Evolutionary conservation across 2,113 vertebrate genomes (phyloP), one percentile per base, ranked within the genome.

Genomic region (Takifugu flavidus): DNA sequence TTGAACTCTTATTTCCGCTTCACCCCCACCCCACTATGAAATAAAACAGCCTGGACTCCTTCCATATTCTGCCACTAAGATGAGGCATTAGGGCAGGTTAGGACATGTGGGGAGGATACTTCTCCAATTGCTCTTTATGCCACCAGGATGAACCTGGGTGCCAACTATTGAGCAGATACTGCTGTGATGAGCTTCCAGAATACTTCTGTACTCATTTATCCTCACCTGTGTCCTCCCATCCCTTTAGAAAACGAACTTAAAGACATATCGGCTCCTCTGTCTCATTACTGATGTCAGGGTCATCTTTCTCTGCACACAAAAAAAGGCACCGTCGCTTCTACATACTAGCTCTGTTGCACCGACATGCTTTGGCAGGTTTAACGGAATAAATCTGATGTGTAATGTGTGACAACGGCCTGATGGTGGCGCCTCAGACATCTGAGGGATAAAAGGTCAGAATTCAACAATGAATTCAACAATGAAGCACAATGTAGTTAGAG

Each of bases 1-100:
- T 44, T 31, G 27, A 45, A 49, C 50, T 75, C 31, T 12, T 42
- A 25, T 72, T 74, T 63, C 13, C 12, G 25, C 42, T 51, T 14
- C 1, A 59, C 14, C 52, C 14, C 20, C 20, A 20, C 20, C 14
- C 28, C 3, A 0, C 26, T 43, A 29, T 39, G 15, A 29, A 56
- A 50, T 34, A 31, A 52, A 49, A 14, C 20, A 0, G 27, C 56
- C 14, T 2, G 13, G 4, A 4, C 42, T 20, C 25, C 46, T 14
- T 42, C 29, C 4, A 4, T 54, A 54, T 63, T 34, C 28, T 46
- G 8, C 15, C 25, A 14, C 3, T 11, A 15, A 20, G n/a, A 10
- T 8, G 7, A 50, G 15, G 20, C 49, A 14, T 31, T 25, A 50
- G 7, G 51, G 11, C 34, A 39, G 34, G 20, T 20, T 20, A 20